A percentile compares a stretch with the other conserved stretches of the same genome.
phyloP scores from a whole-genome alignment of 2,888 invertebrate species.

The Caradrina kadenii region DNA sequence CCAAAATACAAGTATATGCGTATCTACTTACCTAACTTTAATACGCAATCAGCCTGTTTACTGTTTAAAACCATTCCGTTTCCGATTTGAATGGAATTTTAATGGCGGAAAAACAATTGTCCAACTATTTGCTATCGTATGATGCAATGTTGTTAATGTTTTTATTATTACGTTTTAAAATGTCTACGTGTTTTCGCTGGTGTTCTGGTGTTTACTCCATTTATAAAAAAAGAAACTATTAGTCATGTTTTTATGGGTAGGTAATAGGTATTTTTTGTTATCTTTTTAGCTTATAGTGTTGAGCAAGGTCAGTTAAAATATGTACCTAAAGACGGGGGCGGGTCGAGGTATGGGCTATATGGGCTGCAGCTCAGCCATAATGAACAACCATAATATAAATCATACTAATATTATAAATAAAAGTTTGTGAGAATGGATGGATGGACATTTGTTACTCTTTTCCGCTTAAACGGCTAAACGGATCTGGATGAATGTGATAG shows the following conservation, averaged over 20 bases:
- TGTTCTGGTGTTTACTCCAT: not conserved
- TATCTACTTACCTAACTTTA: too few relatives aligned
- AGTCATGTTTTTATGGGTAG: not conserved
- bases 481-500: too few relatives aligned
- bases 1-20: too few relatives aligned
- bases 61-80: constrained; percentile 21
- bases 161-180: constrained; percentile 40
- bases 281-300: not conserved
- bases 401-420: too few relatives aligned
- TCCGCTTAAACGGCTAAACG: too few relatives aligned
- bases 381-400: too few relatives aligned
- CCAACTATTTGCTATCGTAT: constrained; percentile 11
- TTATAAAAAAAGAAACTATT: not conserved
- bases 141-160: not conserved
- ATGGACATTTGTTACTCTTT: too few relatives aligned
- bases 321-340: too few relatives aligned
- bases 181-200: constrained; percentile 38
- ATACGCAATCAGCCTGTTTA: constrained; percentile 17
- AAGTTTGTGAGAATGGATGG: too few relatives aligned
- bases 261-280: not conserved
- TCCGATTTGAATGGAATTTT: constrained; percentile 19
- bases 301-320: constrained; percentile 13
- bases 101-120: constrained; percentile 32
- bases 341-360: too few relatives aligned
- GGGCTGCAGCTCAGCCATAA: too few relatives aligned